Evolutionary conservation across 2,113 vertebrate genomes (phyloP).

Genomic region (Oenanthe melanoleuca): DNA sequence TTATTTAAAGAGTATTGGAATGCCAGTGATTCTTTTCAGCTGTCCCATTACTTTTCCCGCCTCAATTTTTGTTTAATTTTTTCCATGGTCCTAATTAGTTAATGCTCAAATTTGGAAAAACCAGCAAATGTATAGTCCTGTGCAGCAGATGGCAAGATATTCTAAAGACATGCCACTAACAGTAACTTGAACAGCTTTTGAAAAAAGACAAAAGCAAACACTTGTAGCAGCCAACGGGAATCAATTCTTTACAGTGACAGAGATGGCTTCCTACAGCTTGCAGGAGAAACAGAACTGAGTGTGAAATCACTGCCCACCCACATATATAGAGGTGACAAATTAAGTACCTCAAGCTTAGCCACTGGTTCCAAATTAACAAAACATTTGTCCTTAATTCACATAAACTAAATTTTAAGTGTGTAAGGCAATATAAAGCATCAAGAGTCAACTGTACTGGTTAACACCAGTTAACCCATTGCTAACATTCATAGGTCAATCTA

Average conservation of each 20-base stretch:
- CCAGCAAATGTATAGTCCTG: not conserved
- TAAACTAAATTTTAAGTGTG: not conserved
- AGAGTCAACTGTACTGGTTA: not conserved
- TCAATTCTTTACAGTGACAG: slow-evolving; percentile 4
- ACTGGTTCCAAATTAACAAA: not conserved
- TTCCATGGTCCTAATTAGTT: slow-evolving; percentile 49
- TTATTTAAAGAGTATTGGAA: slow-evolving; percentile 61
- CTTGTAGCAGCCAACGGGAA: slow-evolving; percentile 27
- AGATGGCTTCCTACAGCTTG: not conserved
- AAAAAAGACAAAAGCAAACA: slow-evolving; percentile 14
- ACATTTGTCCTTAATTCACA: not conserved
- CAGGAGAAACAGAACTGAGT: not conserved
- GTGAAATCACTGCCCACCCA: not conserved
- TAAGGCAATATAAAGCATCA: not conserved
- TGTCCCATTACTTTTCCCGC: slow-evolving; percentile 10
- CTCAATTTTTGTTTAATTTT: slow-evolving; percentile 54
- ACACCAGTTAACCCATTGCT: not conserved
- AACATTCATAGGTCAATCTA: not conserved
- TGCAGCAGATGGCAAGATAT: slow-evolving; percentile 19
- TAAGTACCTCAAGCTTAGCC: not conserved
- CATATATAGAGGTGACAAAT: not conserved
- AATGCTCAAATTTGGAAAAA: slow-evolving; percentile 17
- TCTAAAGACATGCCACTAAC: slow-evolving; percentile 5
- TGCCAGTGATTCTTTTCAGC: slow-evolving; percentile 68
- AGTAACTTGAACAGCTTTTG: not conserved